Percentiles rank a stretch among this genome's conserved stretches.
Evolutionary conservation across 2,113 vertebrate species (phyloP).

Genomic region (Bufo bufo): DNA sequence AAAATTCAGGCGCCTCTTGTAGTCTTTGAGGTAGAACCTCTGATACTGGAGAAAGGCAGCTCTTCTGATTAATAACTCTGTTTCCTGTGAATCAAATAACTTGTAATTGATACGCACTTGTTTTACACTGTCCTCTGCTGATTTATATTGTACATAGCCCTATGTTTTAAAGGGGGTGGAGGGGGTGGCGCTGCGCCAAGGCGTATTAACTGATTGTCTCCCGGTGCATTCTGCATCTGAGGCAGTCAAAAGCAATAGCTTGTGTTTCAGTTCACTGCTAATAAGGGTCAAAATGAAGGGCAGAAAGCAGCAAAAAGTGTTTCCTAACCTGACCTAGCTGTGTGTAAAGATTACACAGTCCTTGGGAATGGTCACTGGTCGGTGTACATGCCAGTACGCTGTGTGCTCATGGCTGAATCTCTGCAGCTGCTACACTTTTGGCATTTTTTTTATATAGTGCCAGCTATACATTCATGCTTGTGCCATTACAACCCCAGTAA

Average conservation of each 20-base stretch:
- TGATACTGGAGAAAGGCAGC: neutral
- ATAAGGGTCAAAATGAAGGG: neutral
- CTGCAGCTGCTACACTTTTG: conserved; percentile 12
- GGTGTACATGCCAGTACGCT: neutral
- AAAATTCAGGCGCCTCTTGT: neutral
- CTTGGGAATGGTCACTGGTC: neutral
- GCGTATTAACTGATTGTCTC: neutral
- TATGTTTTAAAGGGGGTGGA: neutral
- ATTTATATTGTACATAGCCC: neutral
- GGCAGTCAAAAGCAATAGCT: neutral
- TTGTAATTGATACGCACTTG: neutral
- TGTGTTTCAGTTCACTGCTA: conserved; percentile 7
- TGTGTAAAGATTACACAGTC: neutral
- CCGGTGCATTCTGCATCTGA: neutral
- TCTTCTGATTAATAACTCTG: neutral
- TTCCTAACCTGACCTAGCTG: neutral
- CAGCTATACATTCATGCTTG: neutral
- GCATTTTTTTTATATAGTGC: neutral
- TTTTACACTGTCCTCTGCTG: neutral
- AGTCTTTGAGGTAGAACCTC: neutral
- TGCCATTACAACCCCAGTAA: neutral
- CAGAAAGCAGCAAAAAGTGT: neutral
- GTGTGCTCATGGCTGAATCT: neutral
- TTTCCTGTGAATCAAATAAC: conserved; percentile 17
- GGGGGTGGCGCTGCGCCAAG: neutral